Evolutionary conservation across 2,888 invertebrate species (phyloP).

Genomic region (Luperina testacea): DNA sequence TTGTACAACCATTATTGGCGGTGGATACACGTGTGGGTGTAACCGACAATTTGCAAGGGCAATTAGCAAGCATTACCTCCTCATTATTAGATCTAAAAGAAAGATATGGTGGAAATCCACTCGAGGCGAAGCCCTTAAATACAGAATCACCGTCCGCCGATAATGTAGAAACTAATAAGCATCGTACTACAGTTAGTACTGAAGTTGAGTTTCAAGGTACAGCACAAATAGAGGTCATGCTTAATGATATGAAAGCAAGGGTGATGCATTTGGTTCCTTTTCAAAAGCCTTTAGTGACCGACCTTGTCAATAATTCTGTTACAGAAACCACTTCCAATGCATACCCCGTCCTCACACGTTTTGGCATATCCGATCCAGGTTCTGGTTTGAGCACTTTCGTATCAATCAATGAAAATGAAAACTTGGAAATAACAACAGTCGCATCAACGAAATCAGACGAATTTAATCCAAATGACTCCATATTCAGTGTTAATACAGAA

Average conservation of each 20-base stretch:
- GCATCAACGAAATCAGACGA: slow-evolving; percentile 15
- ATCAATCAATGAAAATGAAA: slow-evolving; percentile 45
- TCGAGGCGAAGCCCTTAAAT: neutral
- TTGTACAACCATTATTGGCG: neutral
- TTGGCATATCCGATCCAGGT: slow-evolving; percentile 40
- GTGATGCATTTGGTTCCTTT: slow-evolving; percentile 71
- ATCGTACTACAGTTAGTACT: neutral
- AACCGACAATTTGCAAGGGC: slow-evolving; percentile 4
- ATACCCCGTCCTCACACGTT: slow-evolving; percentile 62
- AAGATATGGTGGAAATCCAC: slow-evolving; percentile 17
- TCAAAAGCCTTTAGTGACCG: slow-evolving; percentile 69
- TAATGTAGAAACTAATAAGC: neutral
- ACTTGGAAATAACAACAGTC: slow-evolving; percentile 48
- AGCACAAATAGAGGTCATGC: slow-evolving; percentile 75
- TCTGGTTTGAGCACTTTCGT: slow-evolving; percentile 58
- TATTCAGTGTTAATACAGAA: slow-evolving; percentile 31
- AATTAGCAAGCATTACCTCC: slow-evolving; percentile 25
- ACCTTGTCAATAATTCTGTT: slow-evolving; percentile 71
- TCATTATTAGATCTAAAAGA: slow-evolving; percentile 43
- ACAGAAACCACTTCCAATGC: slow-evolving; percentile 73
- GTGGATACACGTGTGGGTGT: neutral
- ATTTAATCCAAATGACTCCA: slow-evolving; percentile 28
- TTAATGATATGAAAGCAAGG: slow-evolving; percentile 77
- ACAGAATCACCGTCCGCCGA: too few species aligned
- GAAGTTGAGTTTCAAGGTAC: slow-evolving; percentile 65